Evolutionary conservation across 2,113 vertebrate genomes (phyloP).

Genomic region (Tinamus guttatus): DNA sequence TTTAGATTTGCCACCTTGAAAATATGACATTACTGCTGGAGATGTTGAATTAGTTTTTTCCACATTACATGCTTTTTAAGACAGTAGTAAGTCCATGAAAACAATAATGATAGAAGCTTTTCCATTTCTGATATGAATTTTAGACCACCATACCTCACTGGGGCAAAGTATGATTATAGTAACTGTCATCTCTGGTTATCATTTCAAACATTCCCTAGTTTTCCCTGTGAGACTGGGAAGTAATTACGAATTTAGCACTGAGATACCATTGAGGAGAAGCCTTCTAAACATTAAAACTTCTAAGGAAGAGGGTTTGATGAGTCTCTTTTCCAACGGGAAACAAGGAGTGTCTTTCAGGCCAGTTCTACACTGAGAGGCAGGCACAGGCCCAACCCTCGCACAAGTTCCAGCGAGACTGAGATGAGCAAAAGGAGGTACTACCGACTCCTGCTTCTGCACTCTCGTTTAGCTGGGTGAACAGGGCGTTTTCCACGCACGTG

Average conservation of each 20-base stretch:
- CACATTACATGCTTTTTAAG: background rate
- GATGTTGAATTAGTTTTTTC: background rate
- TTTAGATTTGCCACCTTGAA: background rate
- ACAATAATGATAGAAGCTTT: background rate
- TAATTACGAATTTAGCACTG: background rate
- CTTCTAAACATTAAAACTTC: background rate
- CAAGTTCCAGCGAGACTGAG: background rate
- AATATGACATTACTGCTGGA: background rate
- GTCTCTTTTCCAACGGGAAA: background rate
- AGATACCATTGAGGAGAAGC: background rate
- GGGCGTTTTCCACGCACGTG: background rate
- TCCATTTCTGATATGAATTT: background rate
- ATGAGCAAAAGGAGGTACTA: background rate
- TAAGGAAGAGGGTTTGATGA: background rate
- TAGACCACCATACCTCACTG: background rate
- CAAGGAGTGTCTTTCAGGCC: fast-evolving
- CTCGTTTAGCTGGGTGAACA: background rate
- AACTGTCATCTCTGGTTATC: background rate
- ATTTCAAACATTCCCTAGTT: background rate
- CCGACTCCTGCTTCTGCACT: background rate
- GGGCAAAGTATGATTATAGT: background rate
- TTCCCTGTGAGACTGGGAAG: background rate
- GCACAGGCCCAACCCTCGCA: background rate
- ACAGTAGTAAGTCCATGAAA: background rate
- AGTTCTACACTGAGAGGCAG: background rate